These are phyloP conservation scores for Myiagra hebetior DNA, from an alignment of 2,113 vertebrate species.

Conservation along the genomic window DNA sequence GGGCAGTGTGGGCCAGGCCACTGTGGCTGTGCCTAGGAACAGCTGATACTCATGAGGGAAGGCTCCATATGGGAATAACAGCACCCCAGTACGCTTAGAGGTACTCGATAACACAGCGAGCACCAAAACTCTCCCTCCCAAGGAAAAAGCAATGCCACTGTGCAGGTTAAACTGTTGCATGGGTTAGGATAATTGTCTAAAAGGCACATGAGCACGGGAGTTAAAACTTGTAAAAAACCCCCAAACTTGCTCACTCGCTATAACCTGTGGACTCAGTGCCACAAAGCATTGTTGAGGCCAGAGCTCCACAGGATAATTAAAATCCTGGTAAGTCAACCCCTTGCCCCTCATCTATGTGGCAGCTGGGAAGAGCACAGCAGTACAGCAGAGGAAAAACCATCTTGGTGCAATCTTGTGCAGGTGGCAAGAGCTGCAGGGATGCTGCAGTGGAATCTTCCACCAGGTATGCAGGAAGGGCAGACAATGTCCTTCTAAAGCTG, in stretches of 20 bases:
- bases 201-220: fast-evolving
- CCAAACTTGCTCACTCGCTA: neutral
- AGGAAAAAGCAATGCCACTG: neutral
- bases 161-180: neutral
- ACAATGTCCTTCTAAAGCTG: fast-evolving
- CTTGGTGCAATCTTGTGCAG: neutral
- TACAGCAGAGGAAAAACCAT: neutral
- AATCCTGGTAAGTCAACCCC: neutral
- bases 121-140: neutral
- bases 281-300: neutral
- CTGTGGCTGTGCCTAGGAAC: neutral
- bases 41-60: fast-evolving
- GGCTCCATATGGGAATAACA: neutral
- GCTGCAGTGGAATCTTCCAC: neutral
- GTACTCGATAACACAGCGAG: fast-evolving
- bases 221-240: neutral
- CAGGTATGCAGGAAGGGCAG: neutral
- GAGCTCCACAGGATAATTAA: neutral
- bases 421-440: neutral
- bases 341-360: fast-evolving
- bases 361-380: neutral
- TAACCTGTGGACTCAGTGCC: neutral
- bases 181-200: neutral
- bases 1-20: neutral
- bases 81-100: fast-evolving